Evolutionary conservation across 2,113 vertebrate species (phyloP).

Genomic region (Hemiscyllium ocellatum): DNA sequence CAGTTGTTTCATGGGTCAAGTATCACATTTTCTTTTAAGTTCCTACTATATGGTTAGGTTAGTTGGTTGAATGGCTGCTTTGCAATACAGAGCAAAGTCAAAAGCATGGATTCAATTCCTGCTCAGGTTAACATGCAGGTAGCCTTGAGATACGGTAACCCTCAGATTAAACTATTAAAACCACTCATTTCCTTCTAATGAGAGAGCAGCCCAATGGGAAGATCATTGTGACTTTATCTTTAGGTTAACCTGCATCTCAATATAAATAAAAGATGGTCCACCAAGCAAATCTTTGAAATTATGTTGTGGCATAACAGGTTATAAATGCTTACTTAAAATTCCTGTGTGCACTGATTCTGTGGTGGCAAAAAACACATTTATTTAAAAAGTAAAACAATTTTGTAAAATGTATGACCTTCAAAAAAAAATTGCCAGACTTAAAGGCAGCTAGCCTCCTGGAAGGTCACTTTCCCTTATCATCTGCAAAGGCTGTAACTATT

Average conservation of each 20-base stretch:
- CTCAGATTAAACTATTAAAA: no score
- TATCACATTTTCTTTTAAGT: background rate
- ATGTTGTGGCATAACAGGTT: background rate
- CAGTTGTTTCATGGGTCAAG: background rate
- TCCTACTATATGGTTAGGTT: background rate
- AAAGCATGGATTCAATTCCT: no score
- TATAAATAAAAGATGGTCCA: background rate
- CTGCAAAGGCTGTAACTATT: background rate
- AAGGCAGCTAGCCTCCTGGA: background rate
- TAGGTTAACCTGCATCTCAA: background rate
- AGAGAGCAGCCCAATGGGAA: no score
- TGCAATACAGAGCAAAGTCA: no score
- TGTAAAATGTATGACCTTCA: background rate
- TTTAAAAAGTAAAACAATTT: background rate
- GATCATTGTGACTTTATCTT: no score
- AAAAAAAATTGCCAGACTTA: background rate
- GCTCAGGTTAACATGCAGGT: no score
- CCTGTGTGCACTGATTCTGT: background rate
- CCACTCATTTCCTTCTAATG: no score
- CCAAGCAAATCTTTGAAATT: background rate
- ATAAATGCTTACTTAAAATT: background rate
- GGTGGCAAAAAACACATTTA: background rate
- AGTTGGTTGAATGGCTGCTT: no score
- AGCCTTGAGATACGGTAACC: no score
- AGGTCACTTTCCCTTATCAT: background rate